These are phyloP conservation scores for Samia ricini DNA, from an alignment of 1,140 invertebrate genomes.

Conservation along the genomic window DNA sequence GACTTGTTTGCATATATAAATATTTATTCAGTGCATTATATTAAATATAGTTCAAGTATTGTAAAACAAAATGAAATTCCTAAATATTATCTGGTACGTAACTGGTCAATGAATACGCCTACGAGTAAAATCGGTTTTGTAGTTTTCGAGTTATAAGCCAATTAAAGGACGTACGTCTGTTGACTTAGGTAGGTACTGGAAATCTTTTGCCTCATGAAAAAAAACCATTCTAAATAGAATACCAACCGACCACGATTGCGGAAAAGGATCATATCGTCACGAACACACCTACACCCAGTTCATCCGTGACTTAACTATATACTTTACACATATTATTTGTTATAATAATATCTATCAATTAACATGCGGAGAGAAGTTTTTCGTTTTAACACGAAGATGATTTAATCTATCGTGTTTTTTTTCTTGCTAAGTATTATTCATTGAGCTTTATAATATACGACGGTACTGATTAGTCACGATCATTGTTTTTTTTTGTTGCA, in stretches of 20 bases:
- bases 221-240: slow-evolving; percentile 27
- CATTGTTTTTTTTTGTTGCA: background rate
- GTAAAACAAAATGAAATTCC: no score
- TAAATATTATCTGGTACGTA: no score
- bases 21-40: no score
- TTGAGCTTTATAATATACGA: background rate
- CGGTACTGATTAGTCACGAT: background rate
- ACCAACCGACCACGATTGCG: slow-evolving; percentile 49
- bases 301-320: slow-evolving; percentile 44
- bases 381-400: slow-evolving; percentile 23
- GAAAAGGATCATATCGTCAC: slow-evolving; percentile 48
- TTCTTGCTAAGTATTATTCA: slow-evolving; percentile 10
- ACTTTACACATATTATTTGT: slow-evolving; percentile 28
- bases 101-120: no score
- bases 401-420: slow-evolving; percentile 8
- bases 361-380: slow-evolving; percentile 33
- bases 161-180: no score
- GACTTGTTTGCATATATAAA: no score
- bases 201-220: slow-evolving; percentile 26
- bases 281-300: slow-evolving; percentile 30
- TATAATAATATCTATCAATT: slow-evolving; percentile 37
- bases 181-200: no score
- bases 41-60: no score
- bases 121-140: no score
- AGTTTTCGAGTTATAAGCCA: no score